Evolutionary conservation across 2,888 invertebrate genomes (phyloP), one percentile per base, ranked within the genome.

Genomic region (Watsonalla cultraria): DNA sequence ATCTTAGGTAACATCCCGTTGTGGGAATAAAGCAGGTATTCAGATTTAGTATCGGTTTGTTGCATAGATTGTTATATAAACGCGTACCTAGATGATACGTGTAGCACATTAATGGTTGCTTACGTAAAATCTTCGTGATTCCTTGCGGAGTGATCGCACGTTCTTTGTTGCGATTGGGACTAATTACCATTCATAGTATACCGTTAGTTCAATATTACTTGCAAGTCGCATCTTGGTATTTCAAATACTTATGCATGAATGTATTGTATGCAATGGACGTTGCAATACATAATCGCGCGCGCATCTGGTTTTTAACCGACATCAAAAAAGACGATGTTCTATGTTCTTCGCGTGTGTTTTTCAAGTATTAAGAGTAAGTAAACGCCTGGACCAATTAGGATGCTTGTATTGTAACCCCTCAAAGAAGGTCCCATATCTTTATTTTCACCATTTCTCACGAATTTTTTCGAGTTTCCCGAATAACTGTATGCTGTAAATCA

Each of bases 21-120:
- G 47, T 37, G 39, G 37, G 49, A 49, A 37, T 48, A 47, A 33
- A 24, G 33, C 33, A 33, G 8, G 48, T 49, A 14, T 35, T 15
- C 8, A 49, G 13, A 9, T 24, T 24, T 24, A 24, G 37, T 37
- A 14, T 49, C 11, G 8, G 9, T 37, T 49, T 37, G 49, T 39
- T 37, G 37, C 37, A 49, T 37, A n/a, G 37, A 33, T 55, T 15
- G 14, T 45, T 48, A 52, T 70, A 62, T 63, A 67, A 70, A 11
- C 11, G 11, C 5, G 42, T 8, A 11, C 9, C 11, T 11, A 57
- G 52, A 51, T 48, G 56, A 57, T 59, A 60, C 65, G 63, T 67
- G 72, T 55, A 52, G 35, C 59, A 62, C 60, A 65, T 65, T 60
- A 52, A 62, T 64, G 54, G 7, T 15, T 45, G 54, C n/a, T 68